A percentile compares a stretch with the other conserved stretches of the same genome.
phyloP scores from a whole-genome alignment of 2,113 vertebrate genomes.

The Corvus cornix region DNA sequence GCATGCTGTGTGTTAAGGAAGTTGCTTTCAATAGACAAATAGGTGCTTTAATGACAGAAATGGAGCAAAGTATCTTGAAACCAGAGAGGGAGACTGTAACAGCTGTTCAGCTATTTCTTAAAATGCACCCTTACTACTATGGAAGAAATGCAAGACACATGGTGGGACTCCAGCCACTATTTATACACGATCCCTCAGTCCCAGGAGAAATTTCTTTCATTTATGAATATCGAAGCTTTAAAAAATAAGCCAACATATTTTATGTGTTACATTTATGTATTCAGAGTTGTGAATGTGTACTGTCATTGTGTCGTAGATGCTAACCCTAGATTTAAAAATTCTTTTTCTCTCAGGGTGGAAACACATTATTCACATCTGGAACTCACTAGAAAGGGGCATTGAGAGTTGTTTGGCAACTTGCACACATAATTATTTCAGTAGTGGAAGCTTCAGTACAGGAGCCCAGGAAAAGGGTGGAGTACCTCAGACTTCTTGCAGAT shows the following conservation, averaged over 20 bases:
- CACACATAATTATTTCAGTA: neutral
- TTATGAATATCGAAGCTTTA: conserved; percentile 27
- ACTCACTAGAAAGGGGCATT: neutral
- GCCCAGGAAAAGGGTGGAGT: neutral
- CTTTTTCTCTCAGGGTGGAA: neutral
- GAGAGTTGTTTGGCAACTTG: neutral
- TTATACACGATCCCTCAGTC: conserved; percentile 32
- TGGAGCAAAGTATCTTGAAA: conserved; percentile 50
- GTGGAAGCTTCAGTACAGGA: neutral
- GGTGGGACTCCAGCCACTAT: conserved; percentile 57
- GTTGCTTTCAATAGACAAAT: conserved; percentile 39
- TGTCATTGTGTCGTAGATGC: neutral
- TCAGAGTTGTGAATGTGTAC: neutral
- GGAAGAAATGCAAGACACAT: conserved; percentile 61
- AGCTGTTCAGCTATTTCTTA: conserved; percentile 63
- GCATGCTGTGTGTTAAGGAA: neutral
- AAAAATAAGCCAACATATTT: neutral
- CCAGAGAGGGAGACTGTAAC: conserved; percentile 40
- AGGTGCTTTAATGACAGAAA: conserved; percentile 40
- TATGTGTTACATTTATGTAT: neutral
- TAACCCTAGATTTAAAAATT: neutral
- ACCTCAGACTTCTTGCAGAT: neutral
- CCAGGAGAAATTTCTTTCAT: neutral
- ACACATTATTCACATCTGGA: neutral
- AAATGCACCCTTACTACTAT: conserved; percentile 35